Conservation (phyloP, 2,113 vertebrate genomes). For the Balaeniceps rex region DNA sequence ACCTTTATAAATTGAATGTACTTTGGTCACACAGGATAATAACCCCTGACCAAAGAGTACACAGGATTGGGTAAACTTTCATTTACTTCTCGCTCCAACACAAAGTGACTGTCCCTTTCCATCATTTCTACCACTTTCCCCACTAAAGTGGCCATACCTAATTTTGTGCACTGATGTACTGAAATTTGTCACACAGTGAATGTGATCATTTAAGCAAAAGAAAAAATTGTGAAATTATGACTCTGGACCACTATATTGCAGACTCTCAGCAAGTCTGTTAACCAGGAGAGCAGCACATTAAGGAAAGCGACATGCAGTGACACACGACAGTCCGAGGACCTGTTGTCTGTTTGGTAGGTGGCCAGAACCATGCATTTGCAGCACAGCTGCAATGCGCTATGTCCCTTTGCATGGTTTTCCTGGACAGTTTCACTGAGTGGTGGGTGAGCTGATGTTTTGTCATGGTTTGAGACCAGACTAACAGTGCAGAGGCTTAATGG, state of each 20-base stretch:
- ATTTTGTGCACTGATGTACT: not conserved
- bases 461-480: not conserved
- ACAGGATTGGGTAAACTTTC: not conserved
- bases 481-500: not conserved
- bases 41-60: not conserved
- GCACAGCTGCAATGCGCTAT: accelerated
- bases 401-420: not conserved
- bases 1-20: not conserved
- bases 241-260: not conserved
- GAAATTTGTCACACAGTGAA: not conserved
- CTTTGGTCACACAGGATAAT: not conserved
- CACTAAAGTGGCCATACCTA: accelerated
- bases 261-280: not conserved
- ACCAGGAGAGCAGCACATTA: not conserved
- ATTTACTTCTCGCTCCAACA: not conserved
- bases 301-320: not conserved
- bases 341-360: accelerated
- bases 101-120: not conserved
- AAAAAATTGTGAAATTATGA: not conserved
- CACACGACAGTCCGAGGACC: too few relatives aligned
- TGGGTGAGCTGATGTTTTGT: not conserved
- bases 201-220: not conserved
- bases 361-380: not conserved
- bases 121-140: not conserved
- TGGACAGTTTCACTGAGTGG: not conserved